A percentile compares a stretch with the other conserved stretches of the same genome.
phyloP scores from a whole-genome alignment of 2,113 vertebrate genomes.

The Typhlomys cinereus region DNA sequence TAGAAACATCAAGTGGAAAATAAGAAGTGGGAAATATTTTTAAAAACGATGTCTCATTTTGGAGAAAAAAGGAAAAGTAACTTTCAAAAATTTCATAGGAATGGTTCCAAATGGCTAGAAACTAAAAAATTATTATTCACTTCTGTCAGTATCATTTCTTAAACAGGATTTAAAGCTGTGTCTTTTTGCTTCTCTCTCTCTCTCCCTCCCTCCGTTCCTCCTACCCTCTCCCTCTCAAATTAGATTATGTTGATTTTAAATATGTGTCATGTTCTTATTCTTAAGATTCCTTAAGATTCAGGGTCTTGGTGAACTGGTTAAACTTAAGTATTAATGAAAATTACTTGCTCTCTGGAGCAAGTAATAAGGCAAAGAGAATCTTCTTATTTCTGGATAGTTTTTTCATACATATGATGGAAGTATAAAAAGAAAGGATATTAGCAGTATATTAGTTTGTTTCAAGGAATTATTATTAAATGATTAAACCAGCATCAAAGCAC shows the following conservation, averaged over 20 bases:
- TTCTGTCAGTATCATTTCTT: neutral
- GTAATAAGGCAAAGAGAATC: slow-evolving; percentile 18
- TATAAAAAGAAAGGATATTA: slow-evolving; percentile 33
- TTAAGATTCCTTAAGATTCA: slow-evolving; percentile 36
- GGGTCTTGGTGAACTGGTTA: neutral
- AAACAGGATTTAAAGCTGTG: neutral
- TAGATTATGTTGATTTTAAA: neutral
- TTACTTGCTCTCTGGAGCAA: slow-evolving; percentile 37
- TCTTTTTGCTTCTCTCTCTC: neutral
- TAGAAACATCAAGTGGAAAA: slow-evolving; percentile 53
- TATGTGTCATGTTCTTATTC: neutral
- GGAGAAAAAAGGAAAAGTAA: neutral
- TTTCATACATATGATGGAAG: neutral
- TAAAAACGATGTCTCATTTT: neutral
- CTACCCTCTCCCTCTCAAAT: neutral
- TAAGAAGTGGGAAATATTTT: neutral
- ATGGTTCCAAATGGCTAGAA: slow-evolving; percentile 1
- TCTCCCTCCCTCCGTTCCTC: too few species aligned
- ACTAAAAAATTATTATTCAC: slow-evolving; percentile 21
- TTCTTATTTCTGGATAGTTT: neutral
- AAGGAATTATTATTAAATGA: neutral
- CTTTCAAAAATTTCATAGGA: slow-evolving; percentile 32
- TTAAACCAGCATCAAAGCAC: neutral
- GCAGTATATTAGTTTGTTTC: neutral
- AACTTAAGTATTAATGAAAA: slow-evolving; percentile 7